Conservation (phyloP, 2,888 invertebrate species). For the Notodonta dromedarius region DNA sequence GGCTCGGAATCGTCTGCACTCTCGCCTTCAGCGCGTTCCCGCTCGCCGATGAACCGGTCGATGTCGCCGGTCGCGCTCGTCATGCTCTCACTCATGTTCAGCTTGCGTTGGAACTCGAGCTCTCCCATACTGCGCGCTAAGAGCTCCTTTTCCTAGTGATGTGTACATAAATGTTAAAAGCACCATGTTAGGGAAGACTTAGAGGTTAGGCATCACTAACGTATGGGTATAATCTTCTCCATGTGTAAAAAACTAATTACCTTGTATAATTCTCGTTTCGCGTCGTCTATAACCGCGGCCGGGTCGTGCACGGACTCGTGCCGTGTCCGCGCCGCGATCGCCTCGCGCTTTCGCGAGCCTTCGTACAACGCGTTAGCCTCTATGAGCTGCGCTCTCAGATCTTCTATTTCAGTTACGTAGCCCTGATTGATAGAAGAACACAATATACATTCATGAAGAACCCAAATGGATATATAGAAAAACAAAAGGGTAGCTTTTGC, state of each 20-base stretch:
- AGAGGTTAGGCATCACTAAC: no score
- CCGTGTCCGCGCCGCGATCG: conserved; percentile 58
- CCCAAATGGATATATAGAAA: not conserved
- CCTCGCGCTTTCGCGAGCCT: conserved; percentile 66
- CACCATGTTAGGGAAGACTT: no score
- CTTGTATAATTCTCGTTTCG: conserved; percentile 91
- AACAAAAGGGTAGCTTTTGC: no score
- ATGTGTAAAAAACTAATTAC: conserved; percentile 38
- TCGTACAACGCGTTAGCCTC: conserved; percentile 88
- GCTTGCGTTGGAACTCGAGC: conserved; percentile 75
- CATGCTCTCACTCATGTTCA: conserved; percentile 69
- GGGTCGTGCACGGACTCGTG: conserved; percentile 71
- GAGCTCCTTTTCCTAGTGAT: conserved; percentile 76
- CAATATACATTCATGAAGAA: not conserved
- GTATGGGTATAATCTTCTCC: not conserved
- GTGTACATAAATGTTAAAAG: no score
- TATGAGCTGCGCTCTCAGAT: conserved; percentile 93
- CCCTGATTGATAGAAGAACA: conserved; percentile 68
- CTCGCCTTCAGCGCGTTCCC: conserved; percentile 83
- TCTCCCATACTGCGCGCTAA: conserved; percentile 79
- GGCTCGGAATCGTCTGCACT: conserved; percentile 83
- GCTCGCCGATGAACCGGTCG: conserved; percentile 73
- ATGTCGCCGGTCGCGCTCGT: conserved; percentile 49
- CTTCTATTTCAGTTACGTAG: conserved; percentile 96
- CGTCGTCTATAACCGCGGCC: conserved; percentile 86